phyloP scores from a whole-genome alignment of 1,140 invertebrate species.

The Bombus waltoni region DNA sequence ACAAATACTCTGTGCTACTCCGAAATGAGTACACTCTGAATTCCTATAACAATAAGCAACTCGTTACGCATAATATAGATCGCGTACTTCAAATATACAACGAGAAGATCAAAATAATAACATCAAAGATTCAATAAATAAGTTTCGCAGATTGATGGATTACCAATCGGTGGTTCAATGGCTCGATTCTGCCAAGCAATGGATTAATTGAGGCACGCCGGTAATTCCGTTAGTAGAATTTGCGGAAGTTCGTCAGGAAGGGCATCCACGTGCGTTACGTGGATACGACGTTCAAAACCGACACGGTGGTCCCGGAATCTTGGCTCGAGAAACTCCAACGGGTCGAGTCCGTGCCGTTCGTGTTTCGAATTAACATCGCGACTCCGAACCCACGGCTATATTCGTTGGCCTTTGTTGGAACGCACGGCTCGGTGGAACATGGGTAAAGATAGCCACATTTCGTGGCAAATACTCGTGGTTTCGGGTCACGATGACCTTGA shows the following conservation, averaged over 20 bases:
- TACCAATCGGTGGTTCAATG: no score
- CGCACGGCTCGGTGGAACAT: constrained; percentile 24
- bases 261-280: constrained; percentile 8
- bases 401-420: constrained; percentile 67
- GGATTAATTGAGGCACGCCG: constrained; percentile 16
- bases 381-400: constrained; percentile 54
- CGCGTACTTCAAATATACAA: no score
- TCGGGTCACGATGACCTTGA: constrained; percentile 56
- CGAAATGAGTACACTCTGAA: no score
- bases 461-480: constrained; percentile 53
- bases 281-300: constrained; percentile 41
- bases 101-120: no score
- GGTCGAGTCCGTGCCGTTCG: constrained; percentile 36
- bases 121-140: no score
- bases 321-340: constrained; percentile 48
- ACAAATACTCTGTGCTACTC: no score
- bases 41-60: no score
- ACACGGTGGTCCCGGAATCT: constrained; percentile 47
- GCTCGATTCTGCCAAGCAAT: neutral
- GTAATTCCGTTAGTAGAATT: constrained; percentile 28
- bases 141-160: no score
- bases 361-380: constrained; percentile 66
- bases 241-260: constrained; percentile 6
- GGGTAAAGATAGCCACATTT: constrained; percentile 65
- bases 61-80: no score